Base-by-base conservation (phyloP, 2,113 vertebrate genomes). In the Callionymus lyra region DNA sequence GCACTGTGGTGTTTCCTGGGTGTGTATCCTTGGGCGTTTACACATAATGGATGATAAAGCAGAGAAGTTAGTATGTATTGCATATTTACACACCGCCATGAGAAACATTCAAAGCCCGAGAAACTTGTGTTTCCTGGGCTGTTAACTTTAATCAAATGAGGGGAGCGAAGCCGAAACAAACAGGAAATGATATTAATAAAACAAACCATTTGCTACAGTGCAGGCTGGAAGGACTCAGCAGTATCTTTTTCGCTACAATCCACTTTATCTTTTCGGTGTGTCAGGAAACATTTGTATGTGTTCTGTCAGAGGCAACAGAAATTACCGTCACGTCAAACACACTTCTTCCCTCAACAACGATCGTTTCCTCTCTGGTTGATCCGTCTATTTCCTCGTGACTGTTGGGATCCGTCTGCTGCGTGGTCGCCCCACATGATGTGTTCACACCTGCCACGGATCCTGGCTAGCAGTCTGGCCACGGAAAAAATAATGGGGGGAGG, bases 361-460 rank as follows among this genome's bases (percentile, higher is more conserved):
- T 40, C 15, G 40, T 34, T 55, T 36, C 44, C 11, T 2, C 41
- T 65, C 74, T 68, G 76, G 70, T 70, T 67, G 59, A 54, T 41
- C 21, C 27, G 50, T 61, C 44, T 35, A 44, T 48, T 33, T 57
- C 51, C 34, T 52, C 54, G 57, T 49, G 63, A 47, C 38, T 63
- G 56, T 60, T 70, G 41, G 72, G 62, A 54, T 37, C 65, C 73
- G n/a, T n/a, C n/a, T n/a, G n/a, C n/a, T 67, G 74, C 69, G 75
- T 62, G 69, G 64, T 59, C 45, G 9, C 50, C 41, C 50, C 46
- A 38, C 16, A 67, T 81, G 74, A 82, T 77, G 55, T 68, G 76
- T 74, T 63, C 70, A 63, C 75, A 73, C 76, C 75, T 80, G 78
- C 68, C 59, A 51, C 53, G 38, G 63, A 65, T 76, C 49, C 68